These are phyloP conservation scores for Meandrina meandrites DNA, from an alignment of 92 coral and sea anemone genomes.

Conservation along the genomic window DNA sequence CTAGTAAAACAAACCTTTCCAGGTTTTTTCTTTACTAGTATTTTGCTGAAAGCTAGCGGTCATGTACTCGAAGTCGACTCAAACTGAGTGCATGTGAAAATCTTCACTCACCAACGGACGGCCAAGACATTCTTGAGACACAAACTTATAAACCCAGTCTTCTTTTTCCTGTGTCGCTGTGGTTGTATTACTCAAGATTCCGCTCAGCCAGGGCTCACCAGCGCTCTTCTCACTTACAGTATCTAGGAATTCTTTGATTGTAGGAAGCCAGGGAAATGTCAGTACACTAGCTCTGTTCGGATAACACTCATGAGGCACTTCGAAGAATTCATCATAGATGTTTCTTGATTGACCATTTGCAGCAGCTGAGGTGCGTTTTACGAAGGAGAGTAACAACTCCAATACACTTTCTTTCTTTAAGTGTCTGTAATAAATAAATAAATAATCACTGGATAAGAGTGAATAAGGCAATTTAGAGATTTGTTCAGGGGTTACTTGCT, in stretches of 20 bases:
- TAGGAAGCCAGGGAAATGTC: constrained; percentile 55
- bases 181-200: neutral
- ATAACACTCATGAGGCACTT: constrained; percentile 76
- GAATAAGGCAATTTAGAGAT: neutral
- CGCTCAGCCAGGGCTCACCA: constrained; percentile 43
- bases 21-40: neutral
- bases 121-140: constrained; percentile 45
- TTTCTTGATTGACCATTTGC: constrained; percentile 53
- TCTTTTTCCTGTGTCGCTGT: constrained; percentile 40
- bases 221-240: constrained; percentile 48
- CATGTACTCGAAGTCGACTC: neutral
- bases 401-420: constrained; percentile 27
- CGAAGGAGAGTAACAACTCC: constrained; percentile 54
- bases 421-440: neutral
- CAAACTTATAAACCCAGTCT: constrained; percentile 73
- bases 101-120: constrained; percentile 14
- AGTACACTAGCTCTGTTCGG: constrained; percentile 54
- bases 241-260: constrained; percentile 62
- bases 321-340: constrained; percentile 86
- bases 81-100: too few species aligned
- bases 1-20: too few species aligned
- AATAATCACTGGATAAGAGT: neutral
- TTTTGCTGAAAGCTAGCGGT: neutral
- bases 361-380: constrained; percentile 36
- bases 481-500: neutral